Evolutionary conservation across 2,888 invertebrate genomes (phyloP).

Genomic region (Pomacea canaliculata): DNA sequence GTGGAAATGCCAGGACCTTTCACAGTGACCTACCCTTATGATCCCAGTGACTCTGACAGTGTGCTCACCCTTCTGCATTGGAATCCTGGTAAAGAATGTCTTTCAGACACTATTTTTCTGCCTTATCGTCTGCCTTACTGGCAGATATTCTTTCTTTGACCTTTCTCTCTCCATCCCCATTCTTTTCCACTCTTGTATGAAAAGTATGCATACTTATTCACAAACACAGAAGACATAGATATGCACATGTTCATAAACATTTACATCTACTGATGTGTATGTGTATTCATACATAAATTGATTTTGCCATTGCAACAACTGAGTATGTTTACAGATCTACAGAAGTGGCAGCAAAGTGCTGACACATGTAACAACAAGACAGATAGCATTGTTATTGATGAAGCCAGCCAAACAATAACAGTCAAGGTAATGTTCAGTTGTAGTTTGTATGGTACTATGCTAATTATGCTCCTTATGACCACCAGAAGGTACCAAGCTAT

Average conservation of each 20-base stretch:
- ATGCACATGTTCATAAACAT: no score
- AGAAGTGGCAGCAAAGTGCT: not conserved
- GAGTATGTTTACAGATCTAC: not conserved
- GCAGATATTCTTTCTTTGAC: not conserved
- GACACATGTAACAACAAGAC: not conserved
- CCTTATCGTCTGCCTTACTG: not conserved
- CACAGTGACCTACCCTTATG: slow-evolving; percentile 22
- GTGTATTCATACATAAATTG: no score
- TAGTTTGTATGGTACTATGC: no score
- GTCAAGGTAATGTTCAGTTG: not conserved
- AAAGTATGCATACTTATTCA: no score
- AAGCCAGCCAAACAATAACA: not conserved
- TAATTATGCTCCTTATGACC: no score
- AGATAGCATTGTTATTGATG: not conserved
- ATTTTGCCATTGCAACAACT: not conserved
- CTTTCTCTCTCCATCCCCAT: not conserved
- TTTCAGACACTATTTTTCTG: not conserved
- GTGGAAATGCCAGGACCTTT: slow-evolving; percentile 30
- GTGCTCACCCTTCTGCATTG: slow-evolving; percentile 28
- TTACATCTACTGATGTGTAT: no score
- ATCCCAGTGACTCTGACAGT: slow-evolving; percentile 16
- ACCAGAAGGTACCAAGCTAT: no score
- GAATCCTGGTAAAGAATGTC: slow-evolving; percentile 28
- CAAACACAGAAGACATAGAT: no score
- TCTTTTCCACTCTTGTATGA: no score